phyloP scores from a whole-genome alignment of 37 sponge, comb jelly and placozoan species.

The Ephydatia muelleri region DNA sequence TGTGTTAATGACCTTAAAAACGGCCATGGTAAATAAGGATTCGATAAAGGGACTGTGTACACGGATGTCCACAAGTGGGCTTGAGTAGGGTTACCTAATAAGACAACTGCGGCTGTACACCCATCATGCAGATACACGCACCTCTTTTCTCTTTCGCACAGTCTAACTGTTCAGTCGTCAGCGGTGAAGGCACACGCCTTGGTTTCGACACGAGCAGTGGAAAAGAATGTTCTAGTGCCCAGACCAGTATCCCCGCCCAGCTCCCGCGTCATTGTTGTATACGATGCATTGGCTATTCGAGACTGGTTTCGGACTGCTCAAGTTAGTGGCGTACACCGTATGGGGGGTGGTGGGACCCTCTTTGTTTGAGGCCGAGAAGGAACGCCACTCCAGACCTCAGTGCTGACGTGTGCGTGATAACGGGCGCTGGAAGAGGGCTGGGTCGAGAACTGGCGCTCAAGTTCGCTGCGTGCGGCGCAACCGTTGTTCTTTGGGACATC shows the following conservation, averaged over 20 bases:
- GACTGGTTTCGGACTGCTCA: background rate
- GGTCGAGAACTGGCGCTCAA: constrained; percentile 68
- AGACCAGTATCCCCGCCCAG: no score
- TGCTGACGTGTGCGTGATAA: constrained; percentile 80
- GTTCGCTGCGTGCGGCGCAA: constrained; percentile 64
- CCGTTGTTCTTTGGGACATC: constrained; percentile 87
- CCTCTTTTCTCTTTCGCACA: background rate
- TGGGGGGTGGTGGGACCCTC: constrained; percentile 5
- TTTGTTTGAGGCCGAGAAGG: background rate
- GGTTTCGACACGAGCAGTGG: no score
- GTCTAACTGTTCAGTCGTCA: no score
- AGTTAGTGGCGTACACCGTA: constrained; percentile 10
- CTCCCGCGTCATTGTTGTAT: no score
- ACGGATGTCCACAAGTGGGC: no score
- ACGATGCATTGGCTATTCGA: no score
- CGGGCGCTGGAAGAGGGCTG: constrained; percentile 87
- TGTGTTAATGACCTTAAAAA: no score
- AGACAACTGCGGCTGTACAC: background rate
- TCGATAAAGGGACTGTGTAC: no score
- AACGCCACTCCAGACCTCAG: constrained; percentile 37
- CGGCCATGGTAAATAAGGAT: no score
- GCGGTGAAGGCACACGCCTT: no score
- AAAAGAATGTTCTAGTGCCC: no score
- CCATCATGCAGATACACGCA: background rate
- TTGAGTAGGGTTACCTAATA: background rate